These are phyloP conservation scores for Apaloderma vittatum DNA, from an alignment of 2,113 vertebrate genomes.

Conservation along the genomic window DNA sequence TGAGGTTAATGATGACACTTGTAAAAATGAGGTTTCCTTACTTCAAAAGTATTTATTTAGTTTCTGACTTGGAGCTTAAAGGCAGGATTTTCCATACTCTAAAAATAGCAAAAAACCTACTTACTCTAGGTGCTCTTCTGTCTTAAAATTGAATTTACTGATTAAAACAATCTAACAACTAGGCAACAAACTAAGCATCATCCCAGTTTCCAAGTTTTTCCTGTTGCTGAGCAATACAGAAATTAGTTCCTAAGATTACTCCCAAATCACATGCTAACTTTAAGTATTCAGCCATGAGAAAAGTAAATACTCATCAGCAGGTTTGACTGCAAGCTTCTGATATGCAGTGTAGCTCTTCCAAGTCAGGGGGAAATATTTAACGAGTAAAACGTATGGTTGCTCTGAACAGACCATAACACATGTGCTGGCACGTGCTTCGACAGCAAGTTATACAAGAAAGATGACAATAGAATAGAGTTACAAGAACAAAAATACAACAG, in stretches of 20 bases:
- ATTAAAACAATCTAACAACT: not conserved
- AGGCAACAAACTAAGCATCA: not conserved
- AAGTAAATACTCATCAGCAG: not conserved
- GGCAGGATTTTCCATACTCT: not conserved
- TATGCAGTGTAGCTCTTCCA: not conserved
- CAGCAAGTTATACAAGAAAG: conserved; percentile 4
- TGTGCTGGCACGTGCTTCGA: not conserved
- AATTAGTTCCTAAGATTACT: not conserved
- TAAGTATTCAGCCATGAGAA: not conserved
- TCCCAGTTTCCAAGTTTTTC: not conserved
- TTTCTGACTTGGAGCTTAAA: not conserved
- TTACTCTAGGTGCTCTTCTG: not conserved
- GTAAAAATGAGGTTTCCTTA: not conserved
- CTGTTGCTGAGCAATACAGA: not conserved
- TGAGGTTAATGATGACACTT: not conserved
- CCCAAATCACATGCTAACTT: not conserved
- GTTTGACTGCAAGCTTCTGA: not conserved
- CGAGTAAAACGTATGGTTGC: not conserved
- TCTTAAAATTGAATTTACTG: not conserved
- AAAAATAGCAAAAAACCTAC: not conserved
- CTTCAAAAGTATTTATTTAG: not conserved
- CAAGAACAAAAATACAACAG: not conserved
- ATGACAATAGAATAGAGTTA: not conserved
- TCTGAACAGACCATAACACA: not conserved
- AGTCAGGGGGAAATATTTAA: not conserved